Conservation (phyloP, 2,888 invertebrate genomes). For the Anodontia alba region DNA sequence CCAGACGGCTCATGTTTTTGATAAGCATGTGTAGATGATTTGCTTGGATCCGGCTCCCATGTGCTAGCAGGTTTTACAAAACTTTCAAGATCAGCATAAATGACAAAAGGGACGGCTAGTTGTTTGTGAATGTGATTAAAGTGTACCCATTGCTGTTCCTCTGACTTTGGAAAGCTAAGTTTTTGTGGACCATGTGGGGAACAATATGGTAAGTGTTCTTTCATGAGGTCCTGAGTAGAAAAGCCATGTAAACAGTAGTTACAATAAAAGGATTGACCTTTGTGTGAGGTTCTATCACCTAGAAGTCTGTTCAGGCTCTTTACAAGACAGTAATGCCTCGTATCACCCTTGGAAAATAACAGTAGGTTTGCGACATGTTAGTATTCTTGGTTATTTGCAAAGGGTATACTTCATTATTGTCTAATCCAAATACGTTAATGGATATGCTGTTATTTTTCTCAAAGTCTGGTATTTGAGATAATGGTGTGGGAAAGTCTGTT, state of each 20-base stretch:
- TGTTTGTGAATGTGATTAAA: conserved; percentile 48
- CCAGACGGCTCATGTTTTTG: conserved; percentile 29
- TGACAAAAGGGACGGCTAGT: conserved; percentile 38
- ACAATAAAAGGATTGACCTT: neutral
- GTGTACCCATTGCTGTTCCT: conserved; percentile 37
- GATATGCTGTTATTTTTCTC: conserved; percentile 44
- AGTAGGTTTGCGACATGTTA: neutral
- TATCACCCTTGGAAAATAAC: neutral
- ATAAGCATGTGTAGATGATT: neutral
- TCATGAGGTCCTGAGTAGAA: neutral
- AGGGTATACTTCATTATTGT: conserved; percentile 29
- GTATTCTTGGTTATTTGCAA: conserved; percentile 29
- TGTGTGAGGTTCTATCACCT: neutral
- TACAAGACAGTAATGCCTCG: conserved; percentile 30
- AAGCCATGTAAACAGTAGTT: conserved; percentile 27
- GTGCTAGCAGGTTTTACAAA: conserved; percentile 24
- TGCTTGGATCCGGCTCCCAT: neutral
- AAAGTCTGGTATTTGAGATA: conserved; percentile 29
- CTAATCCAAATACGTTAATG: conserved; percentile 42
- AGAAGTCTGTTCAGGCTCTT: conserved; percentile 10
- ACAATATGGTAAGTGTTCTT: neutral
- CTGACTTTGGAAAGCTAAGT: conserved; percentile 40
- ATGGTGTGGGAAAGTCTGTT: conserved; percentile 21
- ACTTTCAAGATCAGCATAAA: conserved; percentile 51
- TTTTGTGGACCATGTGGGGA: conserved; percentile 11